Conservation (phyloP, 1,140 invertebrate species). For the Drosophila bipectinata region DNA sequence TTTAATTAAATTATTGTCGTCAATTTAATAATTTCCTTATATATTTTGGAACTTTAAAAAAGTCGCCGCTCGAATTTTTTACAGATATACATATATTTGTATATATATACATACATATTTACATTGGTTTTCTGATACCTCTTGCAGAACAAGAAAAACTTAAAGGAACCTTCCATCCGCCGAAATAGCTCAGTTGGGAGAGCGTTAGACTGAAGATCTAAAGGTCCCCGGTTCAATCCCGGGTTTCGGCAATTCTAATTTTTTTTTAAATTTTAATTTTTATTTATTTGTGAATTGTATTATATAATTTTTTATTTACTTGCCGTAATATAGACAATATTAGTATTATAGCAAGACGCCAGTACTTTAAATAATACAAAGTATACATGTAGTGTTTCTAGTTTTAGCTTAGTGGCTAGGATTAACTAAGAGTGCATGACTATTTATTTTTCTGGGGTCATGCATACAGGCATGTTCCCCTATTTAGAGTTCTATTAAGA, state of each 20-base stretch:
- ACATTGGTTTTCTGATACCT: too few species aligned
- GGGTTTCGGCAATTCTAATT: constrained; percentile 88
- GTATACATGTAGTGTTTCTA: constrained; percentile 33
- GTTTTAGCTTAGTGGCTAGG: constrained; percentile 56
- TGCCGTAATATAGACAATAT: constrained; percentile 55
- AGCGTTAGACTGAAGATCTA: constrained; percentile 93
- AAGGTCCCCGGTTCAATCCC: constrained; percentile 91
- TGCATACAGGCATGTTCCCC: constrained; percentile 32
- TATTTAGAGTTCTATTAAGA: constrained; percentile 45
- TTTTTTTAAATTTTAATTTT: constrained; percentile 25
- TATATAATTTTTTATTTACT: constrained; percentile 45
- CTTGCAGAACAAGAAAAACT: too few species aligned
- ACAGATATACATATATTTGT: too few species aligned
- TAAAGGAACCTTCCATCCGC: constrained; percentile 65
- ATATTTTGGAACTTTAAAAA: too few species aligned
- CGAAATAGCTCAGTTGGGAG: constrained; percentile 92
- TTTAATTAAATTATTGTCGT: too few species aligned
- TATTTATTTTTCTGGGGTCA: constrained; percentile 56
- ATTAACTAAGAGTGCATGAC: constrained; percentile 79
- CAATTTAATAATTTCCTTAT: too few species aligned
- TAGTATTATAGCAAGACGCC: constrained; percentile 55
- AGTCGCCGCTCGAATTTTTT: too few species aligned
- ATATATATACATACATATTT: too few species aligned
- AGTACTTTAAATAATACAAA: constrained; percentile 68
- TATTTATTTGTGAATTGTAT: neutral